Evolutionary conservation across 2,113 vertebrate species (phyloP), one percentile per base, ranked within the genome.

Genomic region (Corvus cornix): DNA sequence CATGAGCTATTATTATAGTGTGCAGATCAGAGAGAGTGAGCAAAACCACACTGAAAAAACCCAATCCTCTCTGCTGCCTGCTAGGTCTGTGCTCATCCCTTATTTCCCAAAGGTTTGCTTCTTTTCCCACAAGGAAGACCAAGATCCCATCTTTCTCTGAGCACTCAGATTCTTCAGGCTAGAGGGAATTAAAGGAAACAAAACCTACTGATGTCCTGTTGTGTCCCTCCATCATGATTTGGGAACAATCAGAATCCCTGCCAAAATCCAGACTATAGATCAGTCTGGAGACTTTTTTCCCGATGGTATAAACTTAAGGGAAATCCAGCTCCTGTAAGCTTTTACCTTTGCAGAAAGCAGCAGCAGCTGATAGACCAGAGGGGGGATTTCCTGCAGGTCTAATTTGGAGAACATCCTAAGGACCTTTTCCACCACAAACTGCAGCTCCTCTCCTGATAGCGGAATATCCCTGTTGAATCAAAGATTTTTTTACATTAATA

Each of bases 381-480:
- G 99, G 7, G 99, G 99, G 46, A 99, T 98, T 97, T 99, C 99
- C 93, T 99, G 99, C 59, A 99, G 98, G 77, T 99, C 99, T 95
- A 99, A 93, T 93, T 98, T 99, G 72, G 96, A 96, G 90, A 99
- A 98, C 98, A 99, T 99, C 56, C 98, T 98, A 88, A 99, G 82
- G 28, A 99, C 96, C 97, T 99, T 99, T 86, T 98, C 98, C 63
- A 98, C 97, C 91, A 99, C 97, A 95, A 99, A 99, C 77, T 98
- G 98, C 86, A 99, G 96, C 91, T 99, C 99, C 78, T 99, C 99
- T 87, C 95, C 85, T 2, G 98, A 98, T 20, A 99, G 81, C 20
- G 98, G 98, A 60, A 99, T 98, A 89, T 99, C 99, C 91, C 99
- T 99, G 84, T 72, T 62, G 81, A 86, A 59, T 46, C 79, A 87